Conservation (phyloP, 2,113 vertebrate species). For the Raphicerus campestris region DNA sequence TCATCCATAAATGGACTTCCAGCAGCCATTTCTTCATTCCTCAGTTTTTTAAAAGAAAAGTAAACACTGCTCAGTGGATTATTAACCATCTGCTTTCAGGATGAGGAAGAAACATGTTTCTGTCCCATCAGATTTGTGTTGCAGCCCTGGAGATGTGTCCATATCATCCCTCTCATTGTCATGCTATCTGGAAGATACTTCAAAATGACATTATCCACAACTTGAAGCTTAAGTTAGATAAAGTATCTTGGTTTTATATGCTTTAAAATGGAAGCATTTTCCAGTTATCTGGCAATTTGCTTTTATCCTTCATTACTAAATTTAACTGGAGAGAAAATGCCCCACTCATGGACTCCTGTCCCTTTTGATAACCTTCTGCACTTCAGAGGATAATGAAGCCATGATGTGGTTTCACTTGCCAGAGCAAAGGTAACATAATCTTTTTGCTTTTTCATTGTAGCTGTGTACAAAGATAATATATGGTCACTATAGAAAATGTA, state of each 20-base stretch:
- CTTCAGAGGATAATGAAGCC: not conserved
- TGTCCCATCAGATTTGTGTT: not conserved
- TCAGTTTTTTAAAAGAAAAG: not conserved
- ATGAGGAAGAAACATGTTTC: not conserved
- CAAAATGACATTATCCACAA: not conserved
- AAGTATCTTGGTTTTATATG: not conserved
- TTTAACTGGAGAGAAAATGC: not conserved
- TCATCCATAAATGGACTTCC: not conserved
- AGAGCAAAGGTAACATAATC: not conserved
- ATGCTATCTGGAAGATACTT: not conserved
- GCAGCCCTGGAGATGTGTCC: not conserved
- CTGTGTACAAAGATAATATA: not conserved
- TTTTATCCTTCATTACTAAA: constrained; percentile 1
- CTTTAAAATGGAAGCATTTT: constrained; percentile 32
- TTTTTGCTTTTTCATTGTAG: not conserved
- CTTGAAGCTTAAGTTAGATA: not conserved
- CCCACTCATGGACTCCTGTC: not conserved
- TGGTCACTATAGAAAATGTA: not conserved
- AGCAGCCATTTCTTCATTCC: not conserved
- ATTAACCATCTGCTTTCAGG: not conserved
- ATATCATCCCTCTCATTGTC: not conserved
- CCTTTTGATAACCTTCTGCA: not conserved
- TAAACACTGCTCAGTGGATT: not conserved
- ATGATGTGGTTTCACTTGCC: not conserved
- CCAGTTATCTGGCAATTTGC: not conserved